A percentile compares a stretch with the other conserved stretches of the same genome.
Conservation (phyloP, 2,888 invertebrate species). For the Torymus texanus region DNA sequence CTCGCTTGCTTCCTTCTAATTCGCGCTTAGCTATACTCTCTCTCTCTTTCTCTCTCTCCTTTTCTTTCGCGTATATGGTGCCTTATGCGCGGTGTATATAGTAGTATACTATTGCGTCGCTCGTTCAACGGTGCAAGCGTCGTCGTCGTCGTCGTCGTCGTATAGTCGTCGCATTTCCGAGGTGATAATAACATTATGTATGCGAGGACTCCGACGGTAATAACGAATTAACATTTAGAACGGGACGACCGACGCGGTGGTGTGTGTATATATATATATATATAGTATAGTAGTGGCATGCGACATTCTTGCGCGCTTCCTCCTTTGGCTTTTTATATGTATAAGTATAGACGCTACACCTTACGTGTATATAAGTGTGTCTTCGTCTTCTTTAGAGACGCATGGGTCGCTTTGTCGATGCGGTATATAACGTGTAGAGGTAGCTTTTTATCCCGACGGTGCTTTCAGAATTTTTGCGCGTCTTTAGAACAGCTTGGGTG, state of each 20-base stretch:
- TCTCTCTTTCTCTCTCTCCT: too few species aligned
- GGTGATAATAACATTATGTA: conserved; percentile 51
- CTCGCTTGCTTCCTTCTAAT: conserved; percentile 30
- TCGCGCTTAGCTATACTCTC: conserved; percentile 3
- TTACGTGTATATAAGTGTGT: neutral
- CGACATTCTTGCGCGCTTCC: neutral
- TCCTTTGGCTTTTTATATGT: conserved; percentile 6
- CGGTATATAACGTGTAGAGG: too few species aligned
- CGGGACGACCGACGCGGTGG: conserved; percentile 55
- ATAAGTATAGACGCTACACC: neutral
- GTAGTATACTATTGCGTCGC: neutral
- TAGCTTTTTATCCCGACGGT: too few species aligned
- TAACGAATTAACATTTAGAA: conserved; percentile 62
- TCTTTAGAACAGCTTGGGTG: too few species aligned
- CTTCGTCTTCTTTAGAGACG: neutral
- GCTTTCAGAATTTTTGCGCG: too few species aligned
- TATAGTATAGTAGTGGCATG: neutral
- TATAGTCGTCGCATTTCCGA: conserved; percentile 21
- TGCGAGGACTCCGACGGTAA: conserved; percentile 49
- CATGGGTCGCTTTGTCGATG: neutral
- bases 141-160: neutral
- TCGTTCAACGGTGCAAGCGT: conserved; percentile 36
- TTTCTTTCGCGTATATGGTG: neutral
- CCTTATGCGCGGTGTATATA: neutral
- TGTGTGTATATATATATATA: too few species aligned